A percentile compares a stretch with the other conserved stretches of the same genome.
phyloP scores from a whole-genome alignment of 2,797 vertebrate genomes.

The Melanogrammus aeglefinus region DNA sequence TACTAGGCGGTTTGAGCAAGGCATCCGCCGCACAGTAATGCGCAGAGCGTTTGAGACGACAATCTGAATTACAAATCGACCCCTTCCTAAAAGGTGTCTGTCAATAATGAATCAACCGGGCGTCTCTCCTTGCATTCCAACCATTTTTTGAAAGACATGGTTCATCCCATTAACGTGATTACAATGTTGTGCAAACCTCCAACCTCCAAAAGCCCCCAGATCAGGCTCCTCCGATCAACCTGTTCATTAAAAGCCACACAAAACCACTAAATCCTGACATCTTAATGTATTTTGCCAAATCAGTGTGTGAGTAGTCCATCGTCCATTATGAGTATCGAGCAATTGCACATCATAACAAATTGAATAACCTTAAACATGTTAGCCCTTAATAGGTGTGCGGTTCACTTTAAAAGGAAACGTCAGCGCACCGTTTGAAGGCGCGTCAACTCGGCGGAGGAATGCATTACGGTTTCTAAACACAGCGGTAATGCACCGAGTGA shows the following conservation, averaged over 20 bases:
- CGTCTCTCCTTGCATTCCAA: neutral
- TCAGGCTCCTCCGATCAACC: neutral
- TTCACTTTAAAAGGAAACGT: neutral
- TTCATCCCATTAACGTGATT: neutral
- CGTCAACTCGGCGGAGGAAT: neutral
- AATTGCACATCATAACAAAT: neutral
- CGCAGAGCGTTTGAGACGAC: neutral
- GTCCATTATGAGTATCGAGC: neutral
- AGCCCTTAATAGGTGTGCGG: neutral
- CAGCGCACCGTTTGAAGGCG: neutral
- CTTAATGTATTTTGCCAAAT: neutral
- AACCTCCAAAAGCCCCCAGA: too few relatives aligned
- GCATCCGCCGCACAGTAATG: neutral
- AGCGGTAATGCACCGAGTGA: neutral
- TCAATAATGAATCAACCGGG: neutral
- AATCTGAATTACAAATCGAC: neutral
- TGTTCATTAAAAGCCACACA: too few relatives aligned
- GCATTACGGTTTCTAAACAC: neutral
- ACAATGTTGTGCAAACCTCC: neutral
- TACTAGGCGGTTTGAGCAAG: neutral
- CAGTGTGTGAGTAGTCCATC: neutral
- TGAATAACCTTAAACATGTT: neutral
- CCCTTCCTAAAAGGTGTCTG: too few relatives aligned
- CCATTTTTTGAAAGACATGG: neutral
- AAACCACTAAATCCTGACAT: too few relatives aligned